Conservation (phyloP, 2,113 vertebrate genomes). For the Anhinga rufa region DNA sequence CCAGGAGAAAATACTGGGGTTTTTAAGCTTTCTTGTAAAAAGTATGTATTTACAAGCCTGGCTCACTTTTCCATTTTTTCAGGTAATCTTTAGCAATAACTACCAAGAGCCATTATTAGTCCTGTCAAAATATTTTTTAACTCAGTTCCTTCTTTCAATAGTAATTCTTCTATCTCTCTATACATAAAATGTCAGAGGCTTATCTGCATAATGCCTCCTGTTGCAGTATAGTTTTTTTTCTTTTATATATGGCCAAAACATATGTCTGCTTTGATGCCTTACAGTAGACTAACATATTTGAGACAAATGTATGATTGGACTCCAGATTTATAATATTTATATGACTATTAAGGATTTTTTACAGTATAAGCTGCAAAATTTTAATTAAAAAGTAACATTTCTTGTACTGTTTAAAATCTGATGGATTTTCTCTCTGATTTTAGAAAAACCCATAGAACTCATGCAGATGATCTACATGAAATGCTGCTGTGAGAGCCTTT, state of each 20-base stretch:
- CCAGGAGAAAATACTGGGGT: background rate
- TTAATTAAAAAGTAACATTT: background rate
- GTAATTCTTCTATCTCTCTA: background rate
- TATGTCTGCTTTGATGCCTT: background rate
- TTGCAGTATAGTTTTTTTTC: background rate
- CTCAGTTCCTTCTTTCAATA: background rate
- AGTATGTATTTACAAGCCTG: background rate
- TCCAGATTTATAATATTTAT: background rate
- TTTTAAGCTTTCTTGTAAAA: background rate
- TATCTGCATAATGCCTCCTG: background rate
- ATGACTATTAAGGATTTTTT: background rate
- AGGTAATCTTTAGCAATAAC: background rate
- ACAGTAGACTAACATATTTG: background rate
- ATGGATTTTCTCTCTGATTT: background rate
- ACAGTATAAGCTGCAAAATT: background rate
- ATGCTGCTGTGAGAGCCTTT: background rate
- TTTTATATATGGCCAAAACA: background rate
- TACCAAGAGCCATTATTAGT: background rate
- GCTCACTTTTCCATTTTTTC: background rate
- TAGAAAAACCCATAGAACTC: background rate
- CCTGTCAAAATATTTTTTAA: background rate
- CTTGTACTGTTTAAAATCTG: background rate
- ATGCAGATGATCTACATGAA: background rate
- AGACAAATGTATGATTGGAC: background rate
- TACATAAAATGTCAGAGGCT: background rate